Base-by-base conservation (phyloP, 2,113 vertebrate species). In the Ia io region DNA sequence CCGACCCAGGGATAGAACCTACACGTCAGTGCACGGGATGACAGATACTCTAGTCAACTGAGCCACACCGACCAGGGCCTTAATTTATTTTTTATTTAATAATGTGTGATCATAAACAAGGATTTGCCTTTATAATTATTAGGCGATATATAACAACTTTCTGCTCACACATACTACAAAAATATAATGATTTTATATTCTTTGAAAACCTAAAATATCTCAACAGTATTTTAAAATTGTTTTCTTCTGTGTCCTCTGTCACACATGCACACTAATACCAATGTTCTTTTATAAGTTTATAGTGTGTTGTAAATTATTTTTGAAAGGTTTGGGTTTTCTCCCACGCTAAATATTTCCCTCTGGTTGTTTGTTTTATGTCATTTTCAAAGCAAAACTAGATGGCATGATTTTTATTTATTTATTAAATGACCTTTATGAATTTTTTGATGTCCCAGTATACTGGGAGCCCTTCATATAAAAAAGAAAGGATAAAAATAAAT, bases 381-480 rank as follows among this genome's bases (percentile, higher is more conserved):
- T 76, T 95, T 93, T 86, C 40, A 65, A 94, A 94, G 49, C 12
- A 83, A 88, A 49, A 79, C 42, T 88, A 32, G 28, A 56, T 47
- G 9, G 1, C 30, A 59, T 40, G 20, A 70, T 53, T 87, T 87
- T 92, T 8, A 77, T 84, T 91, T 35, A 88, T 77, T 87, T 84
- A 85, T 63, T 67, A 93, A 94, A 40, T 69, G 23, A 78, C n/a
- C 22, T 77, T 93, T 91, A 44, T 71, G 25, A 44, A 8, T 40
- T 49, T 90, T 95, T 84, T 88, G 5, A 80, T 90, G 40, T 86
- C 1, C 1, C 32, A 53, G 42, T 51, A 40, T 47, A 88, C 40
- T 84, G 42, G 9, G 40, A 77, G 6, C 4, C 7, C 13, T 90
- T 77, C 61, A 49, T 76, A 78, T 30, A 30, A 61, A 73, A 56